Percentiles rank a stretch among this genome's conserved stretches.
Evolutionary conservation across 2,113 vertebrate species (phyloP).

Genomic region (Bubo blakistoni): DNA sequence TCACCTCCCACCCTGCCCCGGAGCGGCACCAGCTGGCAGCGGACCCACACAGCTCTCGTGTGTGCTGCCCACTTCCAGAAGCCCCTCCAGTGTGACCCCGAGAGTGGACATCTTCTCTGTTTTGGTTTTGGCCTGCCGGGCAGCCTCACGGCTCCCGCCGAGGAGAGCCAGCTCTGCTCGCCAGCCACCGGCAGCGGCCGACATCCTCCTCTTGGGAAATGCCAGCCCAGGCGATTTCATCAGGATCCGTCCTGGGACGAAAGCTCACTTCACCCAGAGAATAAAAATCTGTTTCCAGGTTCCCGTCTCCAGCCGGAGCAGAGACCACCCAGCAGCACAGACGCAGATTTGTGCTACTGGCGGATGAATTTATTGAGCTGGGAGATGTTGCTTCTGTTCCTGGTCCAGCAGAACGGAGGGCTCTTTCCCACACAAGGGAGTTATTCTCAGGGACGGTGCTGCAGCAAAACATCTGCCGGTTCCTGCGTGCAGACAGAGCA

Average conservation of each 20-base stretch:
- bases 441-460: not conserved
- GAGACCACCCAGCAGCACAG: constrained; percentile 50
- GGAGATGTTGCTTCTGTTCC: constrained; percentile 24
- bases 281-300: not conserved
- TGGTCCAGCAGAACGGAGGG: not conserved
- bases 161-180: not conserved
- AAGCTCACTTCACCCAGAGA: not conserved
- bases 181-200: rapidly evolving
- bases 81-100: not conserved
- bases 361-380: not conserved
- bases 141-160: not conserved
- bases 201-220: not conserved
- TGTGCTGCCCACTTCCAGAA: not conserved
- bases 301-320: not conserved
- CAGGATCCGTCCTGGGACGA: not conserved
- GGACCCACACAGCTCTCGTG: not conserved
- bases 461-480: not conserved
- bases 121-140: not conserved
- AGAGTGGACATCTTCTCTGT: rapidly evolving
- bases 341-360: not conserved
- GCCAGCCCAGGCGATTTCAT: not conserved
- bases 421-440: constrained; percentile 34
- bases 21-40: rapidly evolving
- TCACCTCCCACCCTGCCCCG: rapidly evolving
- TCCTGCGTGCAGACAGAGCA: not conserved